Conservation (phyloP, 2,113 vertebrate species). For the Cacatua alba region DNA sequence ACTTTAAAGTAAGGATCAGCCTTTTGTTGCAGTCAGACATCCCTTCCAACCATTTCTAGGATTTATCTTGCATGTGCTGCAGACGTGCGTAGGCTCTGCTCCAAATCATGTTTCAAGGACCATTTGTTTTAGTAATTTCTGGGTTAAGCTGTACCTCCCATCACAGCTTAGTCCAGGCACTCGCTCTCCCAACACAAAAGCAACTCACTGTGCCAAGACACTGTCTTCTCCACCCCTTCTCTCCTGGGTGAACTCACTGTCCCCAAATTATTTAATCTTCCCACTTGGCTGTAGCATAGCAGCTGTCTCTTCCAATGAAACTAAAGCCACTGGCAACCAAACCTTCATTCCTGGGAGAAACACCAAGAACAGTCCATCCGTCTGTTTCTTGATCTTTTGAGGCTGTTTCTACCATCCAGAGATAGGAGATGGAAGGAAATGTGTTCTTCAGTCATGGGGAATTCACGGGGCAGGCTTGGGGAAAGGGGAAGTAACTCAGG, state of each 20-base stretch:
- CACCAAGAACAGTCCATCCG: neutral
- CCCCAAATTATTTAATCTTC: constrained; percentile 38
- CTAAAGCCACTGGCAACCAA: constrained; percentile 30
- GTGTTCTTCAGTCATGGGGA: neutral
- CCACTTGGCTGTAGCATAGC: neutral
- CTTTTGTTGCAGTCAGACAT: neutral
- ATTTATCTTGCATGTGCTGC: constrained; percentile 21
- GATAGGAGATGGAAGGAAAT: neutral
- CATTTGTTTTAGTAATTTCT: constrained; percentile 50
- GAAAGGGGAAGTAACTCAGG: neutral
- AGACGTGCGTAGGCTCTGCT: neutral
- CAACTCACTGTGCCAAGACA: neutral
- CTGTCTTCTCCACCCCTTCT: constrained; percentile 32
- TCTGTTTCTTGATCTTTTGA: constrained; percentile 1
- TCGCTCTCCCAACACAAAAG: constrained; percentile 7
- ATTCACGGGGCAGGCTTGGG: neutral
- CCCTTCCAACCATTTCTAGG: constrained; percentile 34
- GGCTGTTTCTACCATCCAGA: neutral
- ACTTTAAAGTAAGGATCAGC: neutral
- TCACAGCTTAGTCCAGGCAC: constrained; percentile 8
- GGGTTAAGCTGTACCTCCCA: constrained; percentile 18
- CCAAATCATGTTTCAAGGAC: constrained; percentile 47
- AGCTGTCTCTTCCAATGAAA: constrained; percentile 25
- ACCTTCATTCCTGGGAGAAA: constrained; percentile 41
- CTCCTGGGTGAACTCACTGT: constrained; percentile 42